Percentiles rank a stretch among this genome's conserved stretches.
Evolutionary conservation across 2,888 invertebrate genomes (phyloP).

Genomic region (Scrobipalpa atriplicella): DNA sequence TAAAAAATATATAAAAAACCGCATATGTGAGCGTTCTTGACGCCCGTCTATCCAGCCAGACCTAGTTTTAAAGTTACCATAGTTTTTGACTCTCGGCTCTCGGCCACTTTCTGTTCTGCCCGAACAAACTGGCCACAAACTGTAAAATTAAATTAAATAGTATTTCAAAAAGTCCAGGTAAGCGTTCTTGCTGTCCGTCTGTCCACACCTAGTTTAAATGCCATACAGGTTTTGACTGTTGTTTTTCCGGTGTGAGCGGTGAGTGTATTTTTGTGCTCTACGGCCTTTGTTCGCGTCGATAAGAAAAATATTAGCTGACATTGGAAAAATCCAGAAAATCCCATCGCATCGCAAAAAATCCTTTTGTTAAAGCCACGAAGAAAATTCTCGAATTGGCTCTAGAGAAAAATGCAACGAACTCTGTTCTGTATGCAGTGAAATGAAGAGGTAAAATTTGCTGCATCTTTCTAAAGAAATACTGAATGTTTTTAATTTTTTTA

Average conservation of each 20-base stretch:
- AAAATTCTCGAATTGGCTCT: neutral
- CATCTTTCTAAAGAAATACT: too few species aligned
- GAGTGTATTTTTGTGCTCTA: conserved; percentile 2
- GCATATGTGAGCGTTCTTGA: too few species aligned
- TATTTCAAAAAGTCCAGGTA: too few species aligned
- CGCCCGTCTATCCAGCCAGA: too few species aligned
- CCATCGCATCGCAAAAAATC: neutral
- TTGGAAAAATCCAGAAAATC: conserved; percentile 24
- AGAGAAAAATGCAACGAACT: neutral
- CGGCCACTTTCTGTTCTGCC: too few species aligned
- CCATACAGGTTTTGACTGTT: conserved; percentile 15
- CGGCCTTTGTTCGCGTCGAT: conserved; percentile 15
- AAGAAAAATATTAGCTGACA: conserved; percentile 19
- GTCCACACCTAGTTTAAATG: conserved; percentile 14
- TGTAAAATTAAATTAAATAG: too few species aligned
- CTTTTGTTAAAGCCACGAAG: neutral
- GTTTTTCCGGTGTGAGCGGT: neutral
- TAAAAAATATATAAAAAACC: too few species aligned
- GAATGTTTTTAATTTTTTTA: too few species aligned
- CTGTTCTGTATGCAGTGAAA: neutral
- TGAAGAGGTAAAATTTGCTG: neutral
- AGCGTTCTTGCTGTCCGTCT: conserved; percentile 17
- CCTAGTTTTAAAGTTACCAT: too few species aligned
- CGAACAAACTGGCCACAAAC: too few species aligned
- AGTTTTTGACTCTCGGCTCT: too few species aligned